phyloP scores from a whole-genome alignment of 2,113 vertebrate species.

The Oryzias celebensis region DNA sequence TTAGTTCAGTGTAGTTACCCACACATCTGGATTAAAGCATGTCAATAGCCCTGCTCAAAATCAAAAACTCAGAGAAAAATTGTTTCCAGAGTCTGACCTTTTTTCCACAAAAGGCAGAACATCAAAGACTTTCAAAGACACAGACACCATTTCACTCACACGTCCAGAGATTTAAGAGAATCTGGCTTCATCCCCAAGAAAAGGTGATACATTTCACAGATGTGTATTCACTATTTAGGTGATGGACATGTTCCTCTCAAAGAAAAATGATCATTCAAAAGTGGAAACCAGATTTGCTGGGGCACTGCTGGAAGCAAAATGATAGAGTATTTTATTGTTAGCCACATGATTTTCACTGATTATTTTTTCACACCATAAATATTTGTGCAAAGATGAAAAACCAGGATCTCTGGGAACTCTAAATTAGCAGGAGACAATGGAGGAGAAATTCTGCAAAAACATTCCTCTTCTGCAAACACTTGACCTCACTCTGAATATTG shows the following conservation, averaged over 20 bases:
- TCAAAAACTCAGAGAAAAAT: too few species aligned
- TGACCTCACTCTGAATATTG: too few species aligned
- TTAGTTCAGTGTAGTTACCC: too few species aligned
- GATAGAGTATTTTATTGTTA: constrained; percentile 15
- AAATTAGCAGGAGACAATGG: constrained; percentile 26
- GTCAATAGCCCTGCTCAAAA: too few species aligned
- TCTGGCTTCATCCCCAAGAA: too few species aligned
- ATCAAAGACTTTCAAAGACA: too few species aligned
- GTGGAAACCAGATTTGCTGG: constrained; percentile 30
- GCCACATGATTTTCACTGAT: constrained; percentile 23
- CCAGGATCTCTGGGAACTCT: constrained; percentile 25
- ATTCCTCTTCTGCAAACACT: too few species aligned
- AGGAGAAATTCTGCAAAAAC: background rate
- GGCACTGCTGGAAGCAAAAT: constrained; percentile 40
- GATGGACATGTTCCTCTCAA: background rate
- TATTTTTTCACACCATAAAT: constrained; percentile 31
- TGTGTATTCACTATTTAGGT: constrained; percentile 17
- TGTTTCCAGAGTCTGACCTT: background rate
- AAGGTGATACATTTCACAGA: background rate
- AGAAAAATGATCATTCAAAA: constrained; percentile 15
- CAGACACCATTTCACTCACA: too few species aligned
- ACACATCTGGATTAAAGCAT: too few species aligned
- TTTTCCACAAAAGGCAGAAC: background rate
- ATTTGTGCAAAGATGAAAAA: constrained; percentile 35
- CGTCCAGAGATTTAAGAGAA: too few species aligned